These are phyloP conservation scores for Lordiphosa collinella DNA, from an alignment of 1,140 invertebrate species.

Conservation along the genomic window DNA sequence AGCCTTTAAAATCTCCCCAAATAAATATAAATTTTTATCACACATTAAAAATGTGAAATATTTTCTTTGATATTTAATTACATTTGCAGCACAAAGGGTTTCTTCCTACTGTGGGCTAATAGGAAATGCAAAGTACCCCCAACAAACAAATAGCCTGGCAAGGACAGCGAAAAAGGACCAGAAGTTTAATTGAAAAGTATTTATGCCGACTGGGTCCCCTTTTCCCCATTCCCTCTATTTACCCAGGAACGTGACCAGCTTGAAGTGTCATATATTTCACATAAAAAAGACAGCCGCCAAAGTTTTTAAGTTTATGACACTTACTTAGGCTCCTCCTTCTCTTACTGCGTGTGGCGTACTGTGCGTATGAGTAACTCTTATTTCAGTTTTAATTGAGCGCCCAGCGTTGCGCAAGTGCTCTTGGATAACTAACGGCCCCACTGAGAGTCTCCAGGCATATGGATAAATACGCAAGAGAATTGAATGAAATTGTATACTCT, in stretches of 20 bases:
- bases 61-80: too few relatives aligned
- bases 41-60: too few relatives aligned
- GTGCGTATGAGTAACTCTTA: conserved; percentile 39
- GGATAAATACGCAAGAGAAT: conserved; percentile 46
- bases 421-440: conserved; percentile 34
- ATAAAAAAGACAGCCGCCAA: conserved; percentile 1
- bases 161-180: neutral
- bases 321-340: neutral
- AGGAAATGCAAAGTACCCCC: too few relatives aligned
- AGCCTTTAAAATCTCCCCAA: too few relatives aligned
- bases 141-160: too few relatives aligned
- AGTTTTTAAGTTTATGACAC: conserved; percentile 15
- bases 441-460: conserved; percentile 47
- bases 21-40: too few relatives aligned
- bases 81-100: too few relatives aligned
- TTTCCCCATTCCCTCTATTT: neutral
- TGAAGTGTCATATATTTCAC: conserved; percentile 19
- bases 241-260: neutral
- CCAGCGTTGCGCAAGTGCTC: conserved; percentile 60
- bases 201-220: neutral
- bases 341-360: neutral
- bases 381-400: conserved; percentile 43
- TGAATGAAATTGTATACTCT: conserved; percentile 49
- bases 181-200: conserved; percentile 12
- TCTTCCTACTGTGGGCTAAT: too few relatives aligned